Evolutionary conservation across 2,113 vertebrate species (phyloP).

Genomic region (Myrmecobius fasciatus): DNA sequence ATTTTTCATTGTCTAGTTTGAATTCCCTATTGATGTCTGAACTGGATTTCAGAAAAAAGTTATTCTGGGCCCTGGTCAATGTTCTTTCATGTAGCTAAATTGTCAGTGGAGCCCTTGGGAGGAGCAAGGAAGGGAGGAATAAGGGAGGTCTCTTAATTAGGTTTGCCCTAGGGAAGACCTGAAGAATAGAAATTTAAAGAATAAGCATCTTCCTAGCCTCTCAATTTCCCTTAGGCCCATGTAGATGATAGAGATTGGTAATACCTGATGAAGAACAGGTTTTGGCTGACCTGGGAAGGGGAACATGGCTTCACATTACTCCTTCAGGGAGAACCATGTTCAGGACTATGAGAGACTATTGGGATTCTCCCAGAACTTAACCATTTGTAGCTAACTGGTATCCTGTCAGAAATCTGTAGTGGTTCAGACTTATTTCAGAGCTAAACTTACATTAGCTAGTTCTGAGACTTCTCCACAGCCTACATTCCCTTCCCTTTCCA

Average conservation of each 20-base stretch:
- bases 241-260: neutral
- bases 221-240: neutral
- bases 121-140: neutral
- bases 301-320: neutral
- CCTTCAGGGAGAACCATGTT: neutral
- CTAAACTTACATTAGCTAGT: neutral
- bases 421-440: neutral
- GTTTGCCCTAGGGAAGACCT: neutral
- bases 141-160: neutral
- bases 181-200: neutral
- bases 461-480: neutral
- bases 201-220: neutral
- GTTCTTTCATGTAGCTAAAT: neutral
- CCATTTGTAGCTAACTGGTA: neutral
- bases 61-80: conserved; percentile 43
- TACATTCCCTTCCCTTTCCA: neutral
- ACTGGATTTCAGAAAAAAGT: conserved; percentile 80
- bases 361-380: neutral
- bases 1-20: conserved; percentile 78
- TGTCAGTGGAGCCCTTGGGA: neutral
- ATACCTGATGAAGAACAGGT: conserved; percentile 30
- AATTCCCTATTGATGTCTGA: conserved; percentile 72
- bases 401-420: neutral
- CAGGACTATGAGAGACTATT: neutral
- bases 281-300: conserved; percentile 31